These are phyloP conservation scores for Accipiter cooperii DNA, from an alignment of 2,113 vertebrate species.

Conservation along the genomic window DNA sequence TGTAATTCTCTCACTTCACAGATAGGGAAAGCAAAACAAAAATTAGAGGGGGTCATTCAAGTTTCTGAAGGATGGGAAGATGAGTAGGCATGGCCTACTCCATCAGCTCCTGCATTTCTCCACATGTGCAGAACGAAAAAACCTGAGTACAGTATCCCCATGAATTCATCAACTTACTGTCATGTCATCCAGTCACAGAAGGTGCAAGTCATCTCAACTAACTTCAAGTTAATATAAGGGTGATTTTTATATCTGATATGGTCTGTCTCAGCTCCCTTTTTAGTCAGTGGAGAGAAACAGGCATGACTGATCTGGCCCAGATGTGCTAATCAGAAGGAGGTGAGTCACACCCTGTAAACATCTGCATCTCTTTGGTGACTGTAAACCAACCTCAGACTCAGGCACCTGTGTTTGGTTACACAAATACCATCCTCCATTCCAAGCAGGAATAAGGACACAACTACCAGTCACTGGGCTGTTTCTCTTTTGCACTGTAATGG, in stretches of 20 bases:
- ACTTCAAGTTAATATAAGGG: neutral
- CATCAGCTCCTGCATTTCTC: neutral
- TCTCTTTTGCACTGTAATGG: neutral
- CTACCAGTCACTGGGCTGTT: neutral
- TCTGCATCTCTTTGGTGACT: neutral
- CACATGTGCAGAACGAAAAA: neutral
- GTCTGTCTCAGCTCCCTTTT: neutral
- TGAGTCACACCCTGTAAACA: neutral
- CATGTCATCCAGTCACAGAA: neutral
- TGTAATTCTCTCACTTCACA: neutral
- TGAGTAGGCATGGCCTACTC: neutral
- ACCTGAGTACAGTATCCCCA: rapidly evolving
- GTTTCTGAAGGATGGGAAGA: neutral
- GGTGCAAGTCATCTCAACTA: neutral
- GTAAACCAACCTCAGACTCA: neutral
- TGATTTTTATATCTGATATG: neutral
- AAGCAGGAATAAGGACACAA: neutral
- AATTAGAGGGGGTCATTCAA: neutral
- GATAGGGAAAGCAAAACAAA: neutral
- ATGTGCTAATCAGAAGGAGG: neutral
- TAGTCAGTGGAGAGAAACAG: neutral
- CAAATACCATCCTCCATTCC: neutral
- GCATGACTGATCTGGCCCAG: neutral
- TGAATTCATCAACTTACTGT: neutral
- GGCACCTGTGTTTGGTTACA: neutral